Conservation (phyloP, 2,113 vertebrate species). For the Peromyscus leucopus region DNA sequence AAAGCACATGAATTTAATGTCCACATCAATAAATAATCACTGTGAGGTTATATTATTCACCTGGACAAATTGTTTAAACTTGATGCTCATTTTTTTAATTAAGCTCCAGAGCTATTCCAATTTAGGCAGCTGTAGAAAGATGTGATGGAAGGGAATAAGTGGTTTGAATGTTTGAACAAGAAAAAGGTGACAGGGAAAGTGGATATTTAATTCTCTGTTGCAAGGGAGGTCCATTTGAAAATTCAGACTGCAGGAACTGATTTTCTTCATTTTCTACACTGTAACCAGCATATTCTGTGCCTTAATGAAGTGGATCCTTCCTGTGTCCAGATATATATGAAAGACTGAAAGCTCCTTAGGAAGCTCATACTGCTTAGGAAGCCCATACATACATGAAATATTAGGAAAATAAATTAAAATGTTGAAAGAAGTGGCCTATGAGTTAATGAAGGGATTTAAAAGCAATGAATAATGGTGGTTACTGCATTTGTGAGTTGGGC, state of each 20-base stretch:
- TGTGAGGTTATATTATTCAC: conserved; percentile 63
- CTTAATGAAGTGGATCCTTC: conserved; percentile 24
- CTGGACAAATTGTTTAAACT: conserved; percentile 60
- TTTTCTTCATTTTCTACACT: not conserved
- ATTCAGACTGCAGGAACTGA: not conserved
- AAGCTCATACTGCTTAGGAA: not conserved
- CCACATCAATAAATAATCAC: conserved; percentile 69
- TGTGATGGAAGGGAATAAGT: not conserved
- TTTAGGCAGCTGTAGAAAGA: conserved; percentile 33
- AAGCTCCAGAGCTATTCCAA: conserved; percentile 55
- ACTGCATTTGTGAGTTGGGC: conserved; percentile 47
- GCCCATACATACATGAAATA: not conserved
- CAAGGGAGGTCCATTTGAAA: conserved; percentile 36
- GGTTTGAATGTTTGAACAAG: conserved; percentile 9
- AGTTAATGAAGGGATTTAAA: conserved; percentile 64
- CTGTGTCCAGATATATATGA: not conserved
- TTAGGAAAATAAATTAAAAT: conserved; percentile 62
- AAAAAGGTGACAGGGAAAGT: not conserved
- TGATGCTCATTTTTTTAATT: conserved; percentile 70
- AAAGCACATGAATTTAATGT: conserved; percentile 55
- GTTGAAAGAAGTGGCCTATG: conserved; percentile 46
- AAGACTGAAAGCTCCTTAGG: not conserved
- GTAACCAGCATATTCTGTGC: not conserved
- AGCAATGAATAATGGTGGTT: conserved; percentile 50
- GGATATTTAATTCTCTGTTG: conserved; percentile 17